Evolutionary conservation across 2,113 vertebrate species (phyloP), one percentile per base, ranked within the genome.

Genomic region (Cercopithecus mona): DNA sequence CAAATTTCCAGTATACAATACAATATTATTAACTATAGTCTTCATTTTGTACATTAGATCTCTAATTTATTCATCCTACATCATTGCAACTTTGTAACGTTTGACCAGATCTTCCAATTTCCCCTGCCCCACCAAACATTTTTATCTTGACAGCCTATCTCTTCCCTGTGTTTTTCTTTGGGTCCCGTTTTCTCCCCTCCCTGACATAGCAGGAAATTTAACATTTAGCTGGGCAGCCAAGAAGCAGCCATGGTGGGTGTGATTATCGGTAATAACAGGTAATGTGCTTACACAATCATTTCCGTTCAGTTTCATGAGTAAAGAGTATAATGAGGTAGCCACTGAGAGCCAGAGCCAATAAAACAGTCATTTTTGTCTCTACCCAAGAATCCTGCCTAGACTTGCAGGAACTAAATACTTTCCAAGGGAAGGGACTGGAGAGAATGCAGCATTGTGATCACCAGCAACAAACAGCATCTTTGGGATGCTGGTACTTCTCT

Each of bases 251-350:
- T 35, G 2, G n/a, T 88, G 80, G 3, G n/a, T 88, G 80, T 3
- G 32, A 96, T 70, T 97, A 94, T 93, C 12, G 3, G 61, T 86
- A 95, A 95, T 96, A 72, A 89, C 72, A 79, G 30, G 13, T 79
- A 68, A 90, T 92, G 40, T 96, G 81, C 93, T 94, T 90, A 92
- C 72, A 87, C 64, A 95, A 61, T 80, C 84, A 61, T 61, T 96
- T 93, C 61, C 48, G 1, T 73, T 97, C 76, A 18, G 27, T 93
- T 90, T 96, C 80, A 73, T 79, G 83, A 91, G 64, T 87, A 89
- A 93, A 97, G 81, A 90, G 32, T 88, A 84, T 83, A 96, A 93
- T 92, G 89, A 52, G 57, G 61, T 32, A 92, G 59, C 57, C 16
- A 90, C 1, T 25, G 18, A 94, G 13, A 38, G 79, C 79, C 48